Evolutionary conservation across 2,888 invertebrate genomes (phyloP), one percentile per base, ranked within the genome.

Genomic region (Agonopterix subpropinquella): DNA sequence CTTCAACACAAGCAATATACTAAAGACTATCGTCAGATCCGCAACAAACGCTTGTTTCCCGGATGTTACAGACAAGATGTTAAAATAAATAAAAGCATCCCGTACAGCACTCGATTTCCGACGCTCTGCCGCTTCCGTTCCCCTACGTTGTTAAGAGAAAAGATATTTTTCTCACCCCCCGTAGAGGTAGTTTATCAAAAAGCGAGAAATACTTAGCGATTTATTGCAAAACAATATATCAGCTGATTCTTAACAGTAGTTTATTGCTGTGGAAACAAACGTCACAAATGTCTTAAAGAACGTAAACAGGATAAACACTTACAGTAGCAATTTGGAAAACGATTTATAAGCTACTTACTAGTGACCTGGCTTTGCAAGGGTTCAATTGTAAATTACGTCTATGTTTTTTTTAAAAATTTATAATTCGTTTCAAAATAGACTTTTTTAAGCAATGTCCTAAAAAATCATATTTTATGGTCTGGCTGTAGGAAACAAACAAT

Each of bases 51-150:
- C 70, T 73, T 73, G 72, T 72, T 73, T 67, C 60, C 75, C 80
- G 84, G 83, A 84, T 74, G 76, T 68, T 64, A 56, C 67, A 71
- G 81, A 80, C 77, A 79, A 79, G 80, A 81, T 76, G 80, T 81
- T 82, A 74, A 83, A 84, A 84, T 83, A 84, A 83, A 84, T 83
- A 82, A 81, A 81, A 66, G 64, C 62, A 54, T 53, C 55, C 51
- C 52, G 51, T 69, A 66, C 69, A 77, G 71, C 70, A 80, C 77
- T 82, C 80, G 78, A 82, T 81, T 75, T 83, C 80, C 82, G 79
- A 74, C 70, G 70, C 71, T 65, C 67, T 65, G 64, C 71, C 66
- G 71, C 70, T 75, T 83, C 80, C 80, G 77, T 64, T 69, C 65
- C 54, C 66, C 65, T 69, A 61, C 62, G 59, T 58, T 67, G 65